Percentiles rank a stretch among this genome's conserved stretches.
Evolutionary conservation across 2,113 vertebrate species (phyloP).

Genomic region (Rhinolophus ferrumequinum): DNA sequence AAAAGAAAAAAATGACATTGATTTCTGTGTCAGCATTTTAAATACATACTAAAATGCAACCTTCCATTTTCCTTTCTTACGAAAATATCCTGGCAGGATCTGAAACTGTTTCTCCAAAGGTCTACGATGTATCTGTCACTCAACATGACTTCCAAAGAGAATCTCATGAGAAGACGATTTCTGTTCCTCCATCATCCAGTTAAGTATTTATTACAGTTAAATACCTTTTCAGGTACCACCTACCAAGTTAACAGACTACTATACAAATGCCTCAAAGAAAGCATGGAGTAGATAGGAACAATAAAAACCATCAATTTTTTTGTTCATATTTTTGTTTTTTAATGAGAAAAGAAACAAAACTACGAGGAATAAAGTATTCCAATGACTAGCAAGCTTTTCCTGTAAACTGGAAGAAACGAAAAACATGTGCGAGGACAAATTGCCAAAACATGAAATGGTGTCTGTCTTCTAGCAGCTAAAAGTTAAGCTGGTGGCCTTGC

Average conservation of each 20-base stretch:
- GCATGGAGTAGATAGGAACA: neutral
- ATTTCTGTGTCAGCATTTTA: conserved; percentile 29
- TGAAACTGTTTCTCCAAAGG: conserved; percentile 59
- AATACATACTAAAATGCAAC: conserved; percentile 11
- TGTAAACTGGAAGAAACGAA: neutral
- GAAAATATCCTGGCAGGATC: conserved; percentile 53
- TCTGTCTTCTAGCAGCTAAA: conserved; percentile 50
- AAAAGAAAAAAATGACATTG: neutral
- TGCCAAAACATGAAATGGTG: neutral
- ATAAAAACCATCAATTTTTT: neutral
- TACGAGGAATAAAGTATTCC: neutral
- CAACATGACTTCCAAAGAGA: conserved; percentile 13
- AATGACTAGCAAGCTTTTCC: neutral
- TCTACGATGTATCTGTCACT: conserved; percentile 47
- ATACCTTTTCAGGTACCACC: conserved; percentile 22
- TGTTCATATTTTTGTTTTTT: neutral
- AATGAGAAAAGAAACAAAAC: neutral
- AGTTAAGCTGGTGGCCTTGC: neutral
- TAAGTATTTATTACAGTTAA: neutral
- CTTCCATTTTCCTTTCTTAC: conserved; percentile 42
- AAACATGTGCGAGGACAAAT: neutral
- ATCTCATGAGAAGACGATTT: conserved; percentile 4
- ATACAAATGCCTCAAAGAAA: conserved; percentile 39
- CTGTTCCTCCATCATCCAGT: neutral
- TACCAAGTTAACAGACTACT: neutral